Percentiles rank a stretch among this genome's conserved stretches.
Evolutionary conservation across 2,113 vertebrate species (phyloP).

Genomic region (Montifringilla adamsi): DNA sequence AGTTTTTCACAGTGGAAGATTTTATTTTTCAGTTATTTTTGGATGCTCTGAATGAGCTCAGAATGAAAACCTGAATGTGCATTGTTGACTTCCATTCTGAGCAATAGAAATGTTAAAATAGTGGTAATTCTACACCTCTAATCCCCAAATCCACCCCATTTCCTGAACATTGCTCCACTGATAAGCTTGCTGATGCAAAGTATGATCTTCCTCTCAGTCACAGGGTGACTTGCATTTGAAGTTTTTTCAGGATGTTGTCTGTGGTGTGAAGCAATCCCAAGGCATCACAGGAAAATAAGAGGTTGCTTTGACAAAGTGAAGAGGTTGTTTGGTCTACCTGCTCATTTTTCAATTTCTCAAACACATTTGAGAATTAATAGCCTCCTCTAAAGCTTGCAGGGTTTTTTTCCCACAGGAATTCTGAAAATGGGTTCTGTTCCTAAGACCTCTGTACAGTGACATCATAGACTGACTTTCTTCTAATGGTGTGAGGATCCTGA

Average conservation of each 20-base stretch:
- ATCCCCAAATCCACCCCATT: not conserved
- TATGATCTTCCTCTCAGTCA: fast-evolving
- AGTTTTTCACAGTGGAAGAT: not conserved
- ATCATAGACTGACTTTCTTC: not conserved
- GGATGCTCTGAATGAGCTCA: not conserved
- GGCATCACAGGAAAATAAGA: not conserved
- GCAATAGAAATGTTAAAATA: not conserved
- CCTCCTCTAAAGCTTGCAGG: not conserved
- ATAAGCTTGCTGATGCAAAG: not conserved
- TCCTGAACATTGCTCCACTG: not conserved
- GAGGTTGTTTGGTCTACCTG: not conserved
- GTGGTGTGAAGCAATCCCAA: not conserved
- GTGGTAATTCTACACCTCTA: not conserved
- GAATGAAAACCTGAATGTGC: not conserved
- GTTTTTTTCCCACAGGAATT: not conserved
- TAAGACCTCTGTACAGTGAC: not conserved
- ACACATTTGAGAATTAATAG: not conserved
- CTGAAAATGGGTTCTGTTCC: not conserved
- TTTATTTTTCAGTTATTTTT: not conserved
- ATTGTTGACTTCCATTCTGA: not conserved
- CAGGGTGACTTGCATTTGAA: not conserved
- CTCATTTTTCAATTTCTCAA: not conserved
- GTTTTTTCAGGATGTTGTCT: not conserved
- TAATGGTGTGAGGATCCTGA: not conserved
- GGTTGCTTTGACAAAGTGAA: not conserved